Percentiles rank a stretch among this genome's conserved stretches.
Conservation (phyloP, 2,888 invertebrate species). For the Baronia brevicornis region DNA sequence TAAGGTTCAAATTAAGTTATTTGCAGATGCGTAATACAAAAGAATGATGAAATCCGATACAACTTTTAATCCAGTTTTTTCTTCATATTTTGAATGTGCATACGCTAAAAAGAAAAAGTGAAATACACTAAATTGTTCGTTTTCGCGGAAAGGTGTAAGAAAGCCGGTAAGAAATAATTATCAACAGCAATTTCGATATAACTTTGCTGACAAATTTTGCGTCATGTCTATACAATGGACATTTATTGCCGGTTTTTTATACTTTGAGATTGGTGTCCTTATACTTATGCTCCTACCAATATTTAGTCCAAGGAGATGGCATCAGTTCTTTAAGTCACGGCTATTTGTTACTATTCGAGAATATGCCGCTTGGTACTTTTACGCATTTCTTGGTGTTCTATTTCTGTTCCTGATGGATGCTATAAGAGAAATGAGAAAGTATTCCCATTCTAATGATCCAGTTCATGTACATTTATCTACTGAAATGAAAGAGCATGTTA, state of each 20-base stretch:
- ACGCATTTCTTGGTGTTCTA: conserved; percentile 74
- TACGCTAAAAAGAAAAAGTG: no score
- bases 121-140: no score
- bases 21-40: no score
- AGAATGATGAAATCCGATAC: no score
- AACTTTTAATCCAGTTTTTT: no score
- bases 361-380: conserved; percentile 81
- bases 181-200: no score
- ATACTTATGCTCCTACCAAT: conserved; percentile 80
- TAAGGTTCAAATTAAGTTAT: no score
- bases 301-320: conserved; percentile 85
- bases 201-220: neutral
- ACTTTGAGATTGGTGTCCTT: conserved; percentile 80
- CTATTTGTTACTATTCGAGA: conserved; percentile 77
- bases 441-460: conserved; percentile 66
- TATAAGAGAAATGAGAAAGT: conserved; percentile 82
- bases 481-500: conserved; percentile 81
- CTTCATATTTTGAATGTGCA: no score
- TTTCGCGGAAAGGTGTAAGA: no score
- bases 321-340: conserved; percentile 83
- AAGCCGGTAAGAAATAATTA: no score
- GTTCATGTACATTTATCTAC: conserved; percentile 67
- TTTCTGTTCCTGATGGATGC: conserved; percentile 81
- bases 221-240: conserved; percentile 87
- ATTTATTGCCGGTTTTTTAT: conserved; percentile 82